Evolutionary conservation across 2,888 invertebrate genomes (phyloP), one percentile per base, ranked within the genome.

Genomic region (Platycheirus rosarum): DNA sequence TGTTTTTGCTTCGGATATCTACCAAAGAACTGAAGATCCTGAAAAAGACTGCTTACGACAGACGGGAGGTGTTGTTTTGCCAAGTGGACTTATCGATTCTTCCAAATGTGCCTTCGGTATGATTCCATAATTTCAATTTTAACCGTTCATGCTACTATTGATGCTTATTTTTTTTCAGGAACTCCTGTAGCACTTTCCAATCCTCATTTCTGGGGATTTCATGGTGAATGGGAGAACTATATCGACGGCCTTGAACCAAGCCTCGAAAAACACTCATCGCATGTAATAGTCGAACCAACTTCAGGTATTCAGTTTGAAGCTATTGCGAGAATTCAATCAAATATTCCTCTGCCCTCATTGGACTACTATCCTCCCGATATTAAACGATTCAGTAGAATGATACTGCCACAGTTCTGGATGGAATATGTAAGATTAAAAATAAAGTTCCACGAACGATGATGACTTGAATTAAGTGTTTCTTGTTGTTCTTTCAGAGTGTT

Each of bases 171-270:
- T 13, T 2, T 46, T 91, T 1, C 89, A 94, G 94, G 93, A 87
- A 92, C 93, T 80, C 95, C 95, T 0, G 92, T 95, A 87, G 93
- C 93, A 3, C 90, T 93, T 0, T 95, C 95, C 0, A 93, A 92
- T 86, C 95, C 95, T 0, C 95, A 95, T 88, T 95, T 94, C 88
- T 92, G 93, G 87, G 93, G 92, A 0, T 84, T 69, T 16, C 49
- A 77, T n/a, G 85, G 85, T 1, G 53, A 55, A 23, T 85, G 86
- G 76, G 85, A 86, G 4, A 92, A 92, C 0, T 92, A 91, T 49
- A 92, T 95, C 0, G 93, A 92, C 0, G 95, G 95, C 0, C 87
- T 95, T 11, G 87, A 89, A n/a, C 94, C 94, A 0, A 91, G 93
- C 79, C 87, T 89, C 29, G 87, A 89, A 0, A 92, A 93, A 70